Evolutionary conservation across 2,113 vertebrate genomes (phyloP), one percentile per base, ranked within the genome.

Genomic region (Crypturellus undulatus): DNA sequence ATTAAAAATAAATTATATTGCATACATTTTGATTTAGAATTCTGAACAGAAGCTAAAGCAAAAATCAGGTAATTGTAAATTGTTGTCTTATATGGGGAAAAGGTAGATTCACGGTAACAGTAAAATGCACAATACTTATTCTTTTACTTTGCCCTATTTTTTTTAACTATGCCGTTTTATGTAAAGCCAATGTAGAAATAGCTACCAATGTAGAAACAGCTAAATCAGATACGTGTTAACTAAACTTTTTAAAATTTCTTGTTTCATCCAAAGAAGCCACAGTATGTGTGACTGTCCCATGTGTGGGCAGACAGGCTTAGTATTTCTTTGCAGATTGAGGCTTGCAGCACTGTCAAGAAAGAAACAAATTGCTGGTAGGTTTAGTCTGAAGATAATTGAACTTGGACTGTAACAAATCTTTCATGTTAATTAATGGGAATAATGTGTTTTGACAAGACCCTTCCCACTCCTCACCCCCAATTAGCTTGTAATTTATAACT

Each of bases 371-470:
- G 51, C 51, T 9, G 20, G 32, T 45, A 64, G 51, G 60, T 87
- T 85, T 75, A 52, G 40, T 90, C 78, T 86, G 71, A 72, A 85
- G 86, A 32, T 89, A 87, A 82, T 91, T 93, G 49, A 87, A 91
- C 26, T 16, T 72, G 64, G 45, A 65, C 72, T 63, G 12, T 82
- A 70, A 62, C 71, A 90, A 89, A 93, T 92, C 43, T 16, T 72
- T 96, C 26, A 13, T 79, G 58, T 71, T 89, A 79, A 87, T 92
- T 89, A 86, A 72, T n/a, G 71, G 21, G 52, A 87, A 42, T 25
- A 62, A 65, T 78, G 49, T 78, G 52, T 90, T 91, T 25, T 91
- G 87, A 77, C 76, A 83, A 42, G 76, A 75, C 30, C 13, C 38
- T n/a, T 12, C 10, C 45, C 40, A 12, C 9, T 13, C 15, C 40